Evolutionary conservation across 2,888 invertebrate species (phyloP), one percentile per base, ranked within the genome.

Genomic region (Cantharis flavilabris): DNA sequence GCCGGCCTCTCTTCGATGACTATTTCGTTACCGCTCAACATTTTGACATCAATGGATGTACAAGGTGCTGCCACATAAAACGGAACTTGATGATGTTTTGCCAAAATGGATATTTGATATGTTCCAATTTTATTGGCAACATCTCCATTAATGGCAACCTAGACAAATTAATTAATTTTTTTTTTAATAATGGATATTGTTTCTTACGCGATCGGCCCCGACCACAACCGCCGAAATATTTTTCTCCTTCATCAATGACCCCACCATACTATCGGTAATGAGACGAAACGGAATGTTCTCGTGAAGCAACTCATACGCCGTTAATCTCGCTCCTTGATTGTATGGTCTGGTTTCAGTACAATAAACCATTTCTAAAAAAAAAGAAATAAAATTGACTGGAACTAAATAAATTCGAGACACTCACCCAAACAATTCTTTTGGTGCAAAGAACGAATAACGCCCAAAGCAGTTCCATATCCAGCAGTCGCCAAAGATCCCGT

Each of bases 51-150:
- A 84, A 98, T 95, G 0, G 98, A 96, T 4, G 97, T 97, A 70
- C 94, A 91, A 0, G 99, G 98, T 4, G 98, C 98, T 2, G 98
- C 98, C 20, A 99, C 94, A 88, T 96, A 99, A 88, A 99, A 99
- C 73, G 98, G 97, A 78, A 99, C 95, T 33, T 92, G 91, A 86
- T 99, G 98, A 88, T 97, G 90, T 85, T 96, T 95, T 0, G 98
- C 98, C 69, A 96, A 91, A 70, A 99, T 95, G 0, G 98, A 98
- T 85, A 99, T 94, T 91, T 97, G 97, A 87, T 97, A 97, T 13
- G 97, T 97, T 84, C 98, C 99, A 86, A 99, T 98, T 92, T 99
- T 99, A 88, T 99, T 99, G 0, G 99, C 99, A 0, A 98, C 98
- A 88, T 99, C 99, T 0, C 99, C 99, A 88, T 99, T 99, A 2